phyloP scores from a whole-genome alignment of 1,140 invertebrate genomes.

The Tyrophagus putrescentiae region DNA sequence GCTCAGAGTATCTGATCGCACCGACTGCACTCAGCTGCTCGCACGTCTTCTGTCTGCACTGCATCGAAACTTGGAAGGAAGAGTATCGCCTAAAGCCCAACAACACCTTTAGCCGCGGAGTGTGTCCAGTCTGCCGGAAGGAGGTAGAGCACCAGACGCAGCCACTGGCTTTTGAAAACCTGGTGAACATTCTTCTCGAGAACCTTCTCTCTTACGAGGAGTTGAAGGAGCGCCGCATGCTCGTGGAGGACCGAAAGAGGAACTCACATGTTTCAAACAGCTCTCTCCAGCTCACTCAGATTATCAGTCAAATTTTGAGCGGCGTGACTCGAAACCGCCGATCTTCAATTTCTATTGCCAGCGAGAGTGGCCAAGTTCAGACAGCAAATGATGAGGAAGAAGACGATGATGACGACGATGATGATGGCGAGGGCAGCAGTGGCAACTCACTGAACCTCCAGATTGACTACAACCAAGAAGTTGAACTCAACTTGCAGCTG shows the following conservation, averaged over 20 bases:
- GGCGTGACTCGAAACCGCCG: too few relatives aligned
- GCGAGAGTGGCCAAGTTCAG: background rate
- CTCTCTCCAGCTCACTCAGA: background rate
- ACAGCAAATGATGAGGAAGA: background rate
- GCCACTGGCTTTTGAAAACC: slow-evolving; percentile 36
- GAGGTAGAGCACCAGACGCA: slow-evolving; percentile 31
- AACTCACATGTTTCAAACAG: background rate
- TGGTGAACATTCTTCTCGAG: slow-evolving; percentile 47
- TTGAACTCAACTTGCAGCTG: background rate
- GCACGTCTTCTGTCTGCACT: slow-evolving; percentile 59
- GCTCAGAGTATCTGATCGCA: slow-evolving; percentile 56
- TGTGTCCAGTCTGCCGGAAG: slow-evolving; percentile 52
- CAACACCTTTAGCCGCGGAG: slow-evolving; percentile 29
- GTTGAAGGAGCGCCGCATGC: background rate
- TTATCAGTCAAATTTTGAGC: background rate
- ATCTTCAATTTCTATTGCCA: too few relatives aligned
- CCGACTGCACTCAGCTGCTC: slow-evolving; percentile 55
- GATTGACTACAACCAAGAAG: background rate
- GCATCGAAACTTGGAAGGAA: slow-evolving; percentile 51
- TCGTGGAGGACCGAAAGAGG: background rate
- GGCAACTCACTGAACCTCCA: background rate
- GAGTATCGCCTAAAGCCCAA: slow-evolving; percentile 42
- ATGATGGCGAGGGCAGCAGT: background rate
- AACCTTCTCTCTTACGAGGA: slow-evolving; percentile 24
- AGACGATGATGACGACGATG: background rate